Conservation (phyloP, 2,113 vertebrate genomes). For the Thalassarche chlororhynchos region DNA sequence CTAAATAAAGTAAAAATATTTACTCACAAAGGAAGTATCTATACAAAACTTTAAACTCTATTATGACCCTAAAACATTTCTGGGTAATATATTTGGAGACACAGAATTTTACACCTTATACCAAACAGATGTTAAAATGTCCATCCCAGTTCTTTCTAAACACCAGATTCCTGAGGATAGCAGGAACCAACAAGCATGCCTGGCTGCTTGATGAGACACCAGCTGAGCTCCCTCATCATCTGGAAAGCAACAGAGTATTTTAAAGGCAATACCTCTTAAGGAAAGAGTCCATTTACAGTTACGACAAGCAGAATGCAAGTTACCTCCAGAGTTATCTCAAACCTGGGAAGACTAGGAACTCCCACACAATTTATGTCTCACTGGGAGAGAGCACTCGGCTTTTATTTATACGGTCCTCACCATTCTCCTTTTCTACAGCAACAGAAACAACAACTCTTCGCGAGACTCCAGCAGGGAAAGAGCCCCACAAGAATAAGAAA, state of each 20-base stretch:
- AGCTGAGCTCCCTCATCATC: background rate
- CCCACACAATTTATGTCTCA: background rate
- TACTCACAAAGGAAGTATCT: background rate
- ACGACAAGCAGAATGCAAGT: background rate
- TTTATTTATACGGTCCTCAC: background rate
- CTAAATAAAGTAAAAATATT: background rate
- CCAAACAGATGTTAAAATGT: background rate
- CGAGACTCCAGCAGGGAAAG: background rate
- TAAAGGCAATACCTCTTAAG: background rate
- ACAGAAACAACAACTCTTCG: background rate
- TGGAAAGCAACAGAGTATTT: background rate
- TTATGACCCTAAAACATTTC: background rate
- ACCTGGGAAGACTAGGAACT: background rate
- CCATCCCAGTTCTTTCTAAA: background rate
- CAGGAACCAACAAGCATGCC: background rate
- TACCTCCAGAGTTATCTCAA: background rate
- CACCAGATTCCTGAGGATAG: background rate
- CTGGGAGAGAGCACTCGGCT: background rate
- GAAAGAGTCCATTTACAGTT: background rate
- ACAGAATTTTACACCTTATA: background rate
- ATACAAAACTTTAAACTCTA: background rate
- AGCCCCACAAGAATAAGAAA: conserved; percentile 22
- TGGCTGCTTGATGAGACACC: background rate
- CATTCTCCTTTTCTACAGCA: background rate
- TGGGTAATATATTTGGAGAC: background rate